Conservation (phyloP, 2,113 vertebrate species). For the Ageneiosus marmoratus region DNA sequence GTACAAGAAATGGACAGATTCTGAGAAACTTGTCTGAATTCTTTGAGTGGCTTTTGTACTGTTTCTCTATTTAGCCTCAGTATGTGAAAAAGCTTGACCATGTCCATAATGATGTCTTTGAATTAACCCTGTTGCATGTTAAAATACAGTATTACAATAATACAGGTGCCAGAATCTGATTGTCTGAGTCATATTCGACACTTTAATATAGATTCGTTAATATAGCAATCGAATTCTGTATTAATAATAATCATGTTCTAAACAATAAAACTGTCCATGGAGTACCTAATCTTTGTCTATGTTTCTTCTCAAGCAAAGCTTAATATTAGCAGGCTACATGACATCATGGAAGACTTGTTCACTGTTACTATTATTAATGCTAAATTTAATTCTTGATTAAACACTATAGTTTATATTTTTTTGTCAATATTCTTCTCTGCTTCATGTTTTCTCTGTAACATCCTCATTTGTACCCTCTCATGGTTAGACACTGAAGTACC, state of each 20-base stretch:
- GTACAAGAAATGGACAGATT: slow-evolving; percentile 63
- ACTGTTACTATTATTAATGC: background rate
- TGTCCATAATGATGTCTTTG: background rate
- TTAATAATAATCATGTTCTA: background rate
- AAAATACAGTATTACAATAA: background rate
- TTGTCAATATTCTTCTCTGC: background rate
- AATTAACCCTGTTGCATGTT: background rate
- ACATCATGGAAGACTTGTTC: background rate
- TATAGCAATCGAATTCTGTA: background rate
- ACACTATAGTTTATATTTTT: background rate
- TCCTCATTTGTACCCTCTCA: background rate
- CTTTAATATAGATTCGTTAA: background rate
- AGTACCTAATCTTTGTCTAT: background rate
- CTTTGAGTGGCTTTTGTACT: slow-evolving; percentile 65
- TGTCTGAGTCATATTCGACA: background rate
- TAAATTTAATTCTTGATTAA: background rate
- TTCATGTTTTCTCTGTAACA: background rate
- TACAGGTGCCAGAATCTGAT: background rate
- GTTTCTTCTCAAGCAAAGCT: background rate
- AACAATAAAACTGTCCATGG: background rate
- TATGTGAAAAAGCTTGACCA: slow-evolving; percentile 15
- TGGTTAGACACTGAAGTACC: no score
- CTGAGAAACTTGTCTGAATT: slow-evolving; percentile 57
- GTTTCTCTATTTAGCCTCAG: slow-evolving; percentile 44
- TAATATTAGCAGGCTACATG: background rate